Evolutionary conservation across 1,140 invertebrate species (phyloP).

Genomic region (Dendrolimus kikuchii): DNA sequence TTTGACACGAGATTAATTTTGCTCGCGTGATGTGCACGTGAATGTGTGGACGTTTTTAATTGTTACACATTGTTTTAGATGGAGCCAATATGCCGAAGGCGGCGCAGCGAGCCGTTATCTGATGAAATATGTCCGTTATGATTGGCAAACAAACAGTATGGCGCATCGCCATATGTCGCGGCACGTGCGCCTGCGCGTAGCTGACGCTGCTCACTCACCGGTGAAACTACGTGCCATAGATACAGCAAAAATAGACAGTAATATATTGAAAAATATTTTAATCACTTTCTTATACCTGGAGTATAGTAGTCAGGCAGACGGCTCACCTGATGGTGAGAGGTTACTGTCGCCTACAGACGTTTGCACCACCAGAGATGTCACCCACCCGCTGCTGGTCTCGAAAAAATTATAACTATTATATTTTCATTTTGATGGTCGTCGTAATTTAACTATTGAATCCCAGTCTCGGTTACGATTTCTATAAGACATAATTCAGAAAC

Average conservation of each 20-base stretch:
- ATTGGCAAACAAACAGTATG: slow-evolving; percentile 72
- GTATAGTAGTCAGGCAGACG: too few relatives aligned
- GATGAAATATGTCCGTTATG: slow-evolving; percentile 72
- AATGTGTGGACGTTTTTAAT: slow-evolving; percentile 47
- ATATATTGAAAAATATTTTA: slow-evolving; percentile 2
- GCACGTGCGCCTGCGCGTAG: slow-evolving; percentile 67
- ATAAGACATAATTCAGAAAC: too few relatives aligned
- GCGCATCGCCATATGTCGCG: slow-evolving; percentile 64
- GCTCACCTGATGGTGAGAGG: too few relatives aligned
- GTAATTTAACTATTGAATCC: too few relatives aligned
- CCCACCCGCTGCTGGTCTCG: too few relatives aligned
- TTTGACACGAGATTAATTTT: slow-evolving; percentile 22
- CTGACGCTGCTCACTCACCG: slow-evolving; percentile 56
- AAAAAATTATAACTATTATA: too few relatives aligned
- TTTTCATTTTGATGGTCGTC: too few relatives aligned
- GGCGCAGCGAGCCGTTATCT: slow-evolving; percentile 60
- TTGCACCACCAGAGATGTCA: too few relatives aligned
- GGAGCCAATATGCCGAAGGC: slow-evolving; percentile 52
- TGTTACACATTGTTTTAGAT: slow-evolving; percentile 65
- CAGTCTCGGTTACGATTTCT: too few relatives aligned
- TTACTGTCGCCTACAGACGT: too few relatives aligned
- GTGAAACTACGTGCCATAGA: slow-evolving; percentile 36
- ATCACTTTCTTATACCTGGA: background rate
- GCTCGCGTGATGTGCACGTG: background rate
- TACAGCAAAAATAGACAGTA: slow-evolving; percentile 1